Percentiles rank a stretch among this genome's conserved stretches.
These are phyloP conservation scores for Camelus bactrianus DNA, from an alignment of 2,113 vertebrate genomes.

Conservation along the genomic window DNA sequence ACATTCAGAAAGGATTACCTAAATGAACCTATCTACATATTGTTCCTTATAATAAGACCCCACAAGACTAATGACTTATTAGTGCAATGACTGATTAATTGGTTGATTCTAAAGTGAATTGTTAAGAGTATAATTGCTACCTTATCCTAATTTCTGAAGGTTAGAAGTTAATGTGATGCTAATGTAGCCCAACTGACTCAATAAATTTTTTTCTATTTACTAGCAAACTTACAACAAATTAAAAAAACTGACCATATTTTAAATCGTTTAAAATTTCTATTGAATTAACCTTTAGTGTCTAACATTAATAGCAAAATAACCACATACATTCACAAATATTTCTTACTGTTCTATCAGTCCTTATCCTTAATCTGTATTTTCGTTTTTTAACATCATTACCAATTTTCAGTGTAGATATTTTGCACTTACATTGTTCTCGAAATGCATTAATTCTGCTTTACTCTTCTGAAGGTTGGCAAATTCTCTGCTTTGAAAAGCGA, in stretches of 20 bases:
- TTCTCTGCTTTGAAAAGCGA: constrained; percentile 63
- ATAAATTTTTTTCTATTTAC: constrained; percentile 76
- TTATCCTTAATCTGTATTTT: constrained; percentile 8
- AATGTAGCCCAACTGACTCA: constrained; percentile 72
- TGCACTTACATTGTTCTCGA: not conserved
- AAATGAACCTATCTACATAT: constrained; percentile 82
- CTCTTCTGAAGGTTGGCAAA: constrained; percentile 32
- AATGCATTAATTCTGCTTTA: constrained; percentile 35
- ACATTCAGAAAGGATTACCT: constrained; percentile 84
- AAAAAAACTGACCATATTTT: not conserved
- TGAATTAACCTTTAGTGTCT: constrained; percentile 1
- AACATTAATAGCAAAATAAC: constrained; percentile 29
- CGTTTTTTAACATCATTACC: not conserved
- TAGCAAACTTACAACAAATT: constrained; percentile 54
- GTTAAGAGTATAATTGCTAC: constrained; percentile 87
- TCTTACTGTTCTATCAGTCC: not conserved
- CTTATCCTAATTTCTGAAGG: constrained; percentile 86
- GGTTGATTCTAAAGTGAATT: constrained; percentile 86
- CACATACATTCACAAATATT: not conserved
- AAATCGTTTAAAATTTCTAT: not conserved
- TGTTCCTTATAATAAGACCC: constrained; percentile 85
- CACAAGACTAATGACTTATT: constrained; percentile 87
- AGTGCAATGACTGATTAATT: constrained; percentile 89
- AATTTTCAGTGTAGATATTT: not conserved
- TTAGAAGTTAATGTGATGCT: constrained; percentile 85